Evolutionary conservation across 2,888 invertebrate genomes (phyloP), one percentile per base, ranked within the genome.

Genomic region (Sepioteuthis lessoniana): DNA sequence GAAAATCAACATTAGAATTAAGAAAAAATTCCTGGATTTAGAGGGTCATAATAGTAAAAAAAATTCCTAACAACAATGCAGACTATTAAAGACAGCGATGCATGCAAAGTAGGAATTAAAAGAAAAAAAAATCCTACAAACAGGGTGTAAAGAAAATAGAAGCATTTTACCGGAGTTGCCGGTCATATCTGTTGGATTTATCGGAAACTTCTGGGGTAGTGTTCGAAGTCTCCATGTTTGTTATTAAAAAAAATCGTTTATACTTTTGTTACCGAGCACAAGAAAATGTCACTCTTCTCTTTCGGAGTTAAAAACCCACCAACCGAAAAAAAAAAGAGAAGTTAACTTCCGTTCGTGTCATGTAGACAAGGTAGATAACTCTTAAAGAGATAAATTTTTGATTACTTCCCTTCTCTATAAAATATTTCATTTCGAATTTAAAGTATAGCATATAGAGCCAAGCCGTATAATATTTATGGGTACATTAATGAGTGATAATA

Each of bases 121-220:
- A 31, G 1, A n/a, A n/a, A 13, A 13, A 60, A 60, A 60, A 60
- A 28, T 1, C 25, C 28, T 60, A 16, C 47, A 47, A 28, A 60
- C 60, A 60, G 28, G 28, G 60, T 28, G 60, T 8, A 60, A 19
- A 60, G 10, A 60, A 76, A 76, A 76, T 0, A 76, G n/a, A 31
- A n/a, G n/a, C 19, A 76, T 35, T 35, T 76, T 76, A 76, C 76
- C 76, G 76, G 76, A 76, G 76, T 76, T 76, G 76, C n/a, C 76
- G 76, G 76, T 76, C 76, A 76, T 76, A 76, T 76, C 76, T n/a
- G 35, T 76, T 76, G 25, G 76, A 76, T 76, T 76, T 76, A n/a
- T 76, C 76, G n/a, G 76, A 76, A 76, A 35, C n/a, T 76, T 76
- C 76, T 76, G n/a, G 13, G 1, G n/a, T 76, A 35, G 10, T n/a